These are phyloP conservation scores for Drosophila paranaensis DNA, from an alignment of 2,888 invertebrate species.

Conservation along the genomic window DNA sequence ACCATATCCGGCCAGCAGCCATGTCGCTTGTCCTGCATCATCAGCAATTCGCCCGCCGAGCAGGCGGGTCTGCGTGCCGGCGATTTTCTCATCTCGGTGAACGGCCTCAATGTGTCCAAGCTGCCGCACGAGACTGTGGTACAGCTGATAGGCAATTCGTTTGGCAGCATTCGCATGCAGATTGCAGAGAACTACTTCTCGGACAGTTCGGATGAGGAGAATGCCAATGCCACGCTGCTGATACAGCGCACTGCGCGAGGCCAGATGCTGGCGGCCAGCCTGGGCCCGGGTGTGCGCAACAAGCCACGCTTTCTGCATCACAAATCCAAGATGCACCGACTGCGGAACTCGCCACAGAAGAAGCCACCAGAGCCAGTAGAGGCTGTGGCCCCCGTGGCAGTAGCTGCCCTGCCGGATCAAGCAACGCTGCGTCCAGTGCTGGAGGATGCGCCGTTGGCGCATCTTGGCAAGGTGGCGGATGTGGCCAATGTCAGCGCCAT, in stretches of 20 bases:
- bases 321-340: slow-evolving; percentile 85
- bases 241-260: slow-evolving; percentile 57
- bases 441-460: slow-evolving; percentile 78
- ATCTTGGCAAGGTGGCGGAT: slow-evolving; percentile 76
- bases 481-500: slow-evolving; percentile 85
- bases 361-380: slow-evolving; percentile 58
- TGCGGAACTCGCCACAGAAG: slow-evolving; percentile 87
- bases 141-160: slow-evolving; percentile 93
- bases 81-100: slow-evolving; percentile 96
- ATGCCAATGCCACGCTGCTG: slow-evolving; percentile 83
- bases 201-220: slow-evolving; percentile 93
- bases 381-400: slow-evolving; percentile 7
- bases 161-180: slow-evolving; percentile 92
- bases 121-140: slow-evolving; percentile 97
- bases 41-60: slow-evolving; percentile 95
- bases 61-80: slow-evolving; percentile 95
- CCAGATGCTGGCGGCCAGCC: slow-evolving; percentile 59
- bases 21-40: slow-evolving; percentile 97
- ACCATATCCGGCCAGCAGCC: slow-evolving; percentile 98
- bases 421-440: slow-evolving; percentile 76
- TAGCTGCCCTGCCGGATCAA: slow-evolving; percentile 40
- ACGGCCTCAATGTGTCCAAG: slow-evolving; percentile 95
- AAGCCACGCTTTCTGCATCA: slow-evolving; percentile 85
- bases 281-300: slow-evolving; percentile 66
- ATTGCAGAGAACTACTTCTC: slow-evolving; percentile 95